Conservation (phyloP, 2,888 invertebrate species). For the Nemapogon koenigi region DNA sequence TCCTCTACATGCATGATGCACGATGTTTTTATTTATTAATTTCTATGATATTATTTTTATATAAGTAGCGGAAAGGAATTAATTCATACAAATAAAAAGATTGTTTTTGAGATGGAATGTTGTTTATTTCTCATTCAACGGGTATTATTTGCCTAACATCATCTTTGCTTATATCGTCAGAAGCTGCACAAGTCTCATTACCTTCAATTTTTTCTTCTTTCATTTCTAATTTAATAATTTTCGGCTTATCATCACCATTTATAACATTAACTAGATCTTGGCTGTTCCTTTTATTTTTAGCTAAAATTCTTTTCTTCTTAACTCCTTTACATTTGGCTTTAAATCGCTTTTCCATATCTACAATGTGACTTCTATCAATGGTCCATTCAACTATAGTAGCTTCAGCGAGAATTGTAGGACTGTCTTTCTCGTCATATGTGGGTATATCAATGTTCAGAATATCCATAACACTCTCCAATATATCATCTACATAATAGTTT, state of each 20-base stretch:
- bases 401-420: constrained; percentile 69
- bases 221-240: constrained; percentile 36
- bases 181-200: constrained; percentile 6
- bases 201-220: constrained; percentile 21
- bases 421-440: constrained; percentile 68
- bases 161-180: neutral
- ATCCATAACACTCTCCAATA: constrained; percentile 77
- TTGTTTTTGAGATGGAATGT: too few species aligned
- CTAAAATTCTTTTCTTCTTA: constrained; percentile 42
- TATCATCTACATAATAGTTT: constrained; percentile 86
- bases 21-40: too few species aligned
- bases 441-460: constrained; percentile 77
- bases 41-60: too few species aligned
- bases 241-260: constrained; percentile 26
- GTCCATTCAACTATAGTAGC: constrained; percentile 73
- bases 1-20: too few species aligned
- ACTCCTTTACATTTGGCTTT: constrained; percentile 54
- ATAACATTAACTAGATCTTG: constrained; percentile 17
- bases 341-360: constrained; percentile 67
- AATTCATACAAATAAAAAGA: too few species aligned
- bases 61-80: too few species aligned
- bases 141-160: too few species aligned
- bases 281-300: constrained; percentile 37
- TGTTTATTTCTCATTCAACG: too few species aligned
- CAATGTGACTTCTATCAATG: constrained; percentile 65